phyloP scores from a whole-genome alignment of 2,113 vertebrate genomes.

The Proteles cristata region DNA sequence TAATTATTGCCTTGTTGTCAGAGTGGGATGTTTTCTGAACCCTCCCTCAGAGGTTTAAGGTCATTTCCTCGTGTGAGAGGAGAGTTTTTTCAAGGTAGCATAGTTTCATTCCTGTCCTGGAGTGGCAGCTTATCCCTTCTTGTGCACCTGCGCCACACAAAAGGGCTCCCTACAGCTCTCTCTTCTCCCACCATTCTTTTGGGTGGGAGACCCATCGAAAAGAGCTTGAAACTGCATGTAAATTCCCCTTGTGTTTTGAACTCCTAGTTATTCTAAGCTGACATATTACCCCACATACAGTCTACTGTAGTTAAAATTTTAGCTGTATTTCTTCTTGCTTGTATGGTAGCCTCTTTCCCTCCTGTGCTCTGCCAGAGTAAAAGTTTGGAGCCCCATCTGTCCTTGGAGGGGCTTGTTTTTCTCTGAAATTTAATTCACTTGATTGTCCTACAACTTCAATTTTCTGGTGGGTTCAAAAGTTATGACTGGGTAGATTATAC shows the following conservation, averaged over 20 bases:
- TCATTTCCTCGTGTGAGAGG: background rate
- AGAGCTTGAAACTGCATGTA: background rate
- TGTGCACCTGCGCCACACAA: background rate
- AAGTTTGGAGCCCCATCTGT: background rate
- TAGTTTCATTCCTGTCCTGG: background rate
- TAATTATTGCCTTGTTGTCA: background rate
- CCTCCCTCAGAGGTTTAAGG: background rate
- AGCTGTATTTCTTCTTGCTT: background rate
- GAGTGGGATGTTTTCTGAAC: background rate
- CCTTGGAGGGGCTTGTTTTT: background rate
- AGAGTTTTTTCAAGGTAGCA: background rate
- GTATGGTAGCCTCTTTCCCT: background rate
- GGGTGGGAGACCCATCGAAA: background rate
- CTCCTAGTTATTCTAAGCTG: background rate
- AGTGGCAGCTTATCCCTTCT: background rate
- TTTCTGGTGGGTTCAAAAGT: background rate
- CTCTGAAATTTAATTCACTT: constrained; percentile 18
- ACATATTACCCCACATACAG: background rate
- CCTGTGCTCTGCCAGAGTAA: background rate
- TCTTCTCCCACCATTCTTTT: background rate
- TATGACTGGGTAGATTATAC: background rate
- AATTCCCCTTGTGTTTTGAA: background rate
- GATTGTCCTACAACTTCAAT: background rate
- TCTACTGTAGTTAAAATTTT: background rate
- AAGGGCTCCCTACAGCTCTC: background rate